A percentile compares a stretch with the other conserved stretches of the same genome.
phyloP scores from a whole-genome alignment of 2,797 vertebrate species.

The Buphagus erythrorhynchus region DNA sequence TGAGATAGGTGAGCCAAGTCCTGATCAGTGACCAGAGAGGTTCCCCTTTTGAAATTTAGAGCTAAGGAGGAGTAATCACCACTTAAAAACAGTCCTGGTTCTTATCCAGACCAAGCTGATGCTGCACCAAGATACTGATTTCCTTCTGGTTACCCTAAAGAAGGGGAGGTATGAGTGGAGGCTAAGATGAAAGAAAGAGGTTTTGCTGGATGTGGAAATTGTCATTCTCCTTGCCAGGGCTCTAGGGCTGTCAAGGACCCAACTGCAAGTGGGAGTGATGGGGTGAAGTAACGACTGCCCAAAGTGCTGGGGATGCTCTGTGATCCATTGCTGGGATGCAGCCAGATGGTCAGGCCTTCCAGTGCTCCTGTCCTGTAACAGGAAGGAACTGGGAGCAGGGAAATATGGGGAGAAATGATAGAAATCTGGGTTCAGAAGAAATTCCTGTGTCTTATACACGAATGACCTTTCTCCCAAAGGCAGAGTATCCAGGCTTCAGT shows the following conservation, averaged over 20 bases:
- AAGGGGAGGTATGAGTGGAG: not conserved
- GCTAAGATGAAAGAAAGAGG: not conserved
- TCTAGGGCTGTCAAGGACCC: not conserved
- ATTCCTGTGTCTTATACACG: not conserved
- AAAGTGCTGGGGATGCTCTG: not conserved
- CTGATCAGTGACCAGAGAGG: not conserved
- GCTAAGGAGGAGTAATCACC: not conserved
- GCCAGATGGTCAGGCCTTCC: not conserved
- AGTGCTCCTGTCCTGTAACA: not conserved
- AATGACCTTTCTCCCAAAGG: not conserved
- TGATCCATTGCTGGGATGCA: not conserved
- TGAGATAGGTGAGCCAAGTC: not conserved
- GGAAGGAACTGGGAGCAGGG: not conserved
- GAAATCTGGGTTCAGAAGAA: not conserved
- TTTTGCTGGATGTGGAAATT: not conserved
- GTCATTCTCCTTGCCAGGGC: not conserved
- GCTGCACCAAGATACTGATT: not conserved
- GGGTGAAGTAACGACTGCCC: not conserved
- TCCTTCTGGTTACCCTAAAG: not conserved
- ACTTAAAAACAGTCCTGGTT: not conserved
- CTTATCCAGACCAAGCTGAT: not conserved
- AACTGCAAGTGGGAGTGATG: not conserved
- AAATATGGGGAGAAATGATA: not conserved
- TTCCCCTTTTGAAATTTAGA: not conserved
- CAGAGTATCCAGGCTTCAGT: not conserved